Evolutionary conservation across 2,797 vertebrate genomes (phyloP).

Genomic region (Gymnothorax javanicus): DNA sequence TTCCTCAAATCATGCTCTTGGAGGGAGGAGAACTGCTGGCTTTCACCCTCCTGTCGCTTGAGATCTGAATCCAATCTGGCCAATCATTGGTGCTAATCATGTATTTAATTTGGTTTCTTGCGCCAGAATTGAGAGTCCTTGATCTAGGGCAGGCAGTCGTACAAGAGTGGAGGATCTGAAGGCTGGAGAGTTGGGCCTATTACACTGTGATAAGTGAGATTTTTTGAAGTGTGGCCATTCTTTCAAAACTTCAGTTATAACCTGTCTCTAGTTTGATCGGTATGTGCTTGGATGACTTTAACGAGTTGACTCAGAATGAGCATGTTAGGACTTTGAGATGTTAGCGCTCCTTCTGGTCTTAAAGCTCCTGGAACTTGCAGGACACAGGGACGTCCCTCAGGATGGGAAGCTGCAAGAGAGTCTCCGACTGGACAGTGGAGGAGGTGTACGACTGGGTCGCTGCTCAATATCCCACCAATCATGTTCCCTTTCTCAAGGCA

Average conservation of each 20-base stretch:
- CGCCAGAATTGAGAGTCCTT: too few species aligned
- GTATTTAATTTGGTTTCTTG: too few species aligned
- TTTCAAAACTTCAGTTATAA: background rate
- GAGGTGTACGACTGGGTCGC: conserved; percentile 42
- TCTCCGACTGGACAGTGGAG: conserved; percentile 42
- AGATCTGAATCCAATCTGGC: too few species aligned
- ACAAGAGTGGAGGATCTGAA: background rate
- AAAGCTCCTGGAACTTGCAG: background rate
- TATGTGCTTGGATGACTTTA: background rate
- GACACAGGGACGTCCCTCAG: conserved; percentile 8
- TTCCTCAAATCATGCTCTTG: too few species aligned
- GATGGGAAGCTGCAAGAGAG: conserved; percentile 33
- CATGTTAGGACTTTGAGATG: background rate
- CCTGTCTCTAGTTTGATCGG: background rate
- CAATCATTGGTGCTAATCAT: too few species aligned
- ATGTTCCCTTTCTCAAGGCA: conserved; percentile 25
- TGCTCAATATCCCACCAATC: conserved; percentile 25
- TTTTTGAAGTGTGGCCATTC: background rate
- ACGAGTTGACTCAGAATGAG: background rate
- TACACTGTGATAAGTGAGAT: background rate
- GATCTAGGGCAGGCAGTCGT: too few species aligned
- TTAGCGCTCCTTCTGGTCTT: background rate
- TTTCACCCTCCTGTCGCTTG: too few species aligned
- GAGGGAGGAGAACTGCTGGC: too few species aligned
- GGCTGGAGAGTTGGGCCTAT: background rate